Evolutionary conservation across 2,797 vertebrate species (phyloP), one percentile per base, ranked within the genome.

Genomic region (Gambelia wislizenii): DNA sequence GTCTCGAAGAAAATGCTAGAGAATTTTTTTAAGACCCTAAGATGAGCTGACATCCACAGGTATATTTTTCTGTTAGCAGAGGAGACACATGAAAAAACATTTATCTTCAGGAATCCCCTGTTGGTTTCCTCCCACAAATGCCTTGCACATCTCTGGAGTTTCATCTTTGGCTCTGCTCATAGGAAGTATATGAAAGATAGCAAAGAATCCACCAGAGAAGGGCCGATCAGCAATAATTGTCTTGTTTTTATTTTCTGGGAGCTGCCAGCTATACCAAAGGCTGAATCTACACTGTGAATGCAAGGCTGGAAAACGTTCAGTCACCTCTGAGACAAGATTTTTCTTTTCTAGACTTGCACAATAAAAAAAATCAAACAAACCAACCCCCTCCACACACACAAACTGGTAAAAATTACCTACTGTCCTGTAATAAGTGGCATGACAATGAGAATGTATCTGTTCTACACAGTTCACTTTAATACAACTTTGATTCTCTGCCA

Each of bases 111-210:
- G 54, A 89, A 89, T 83, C 70, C 89, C 89, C 89, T 69, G 47
- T 77, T 86, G 89, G 25, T 86, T 86, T 86, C 49, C 70, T 69
- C 36, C 79, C 84, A 77, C 84, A 86, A 86, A 83, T 89, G 59
- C 56, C 56, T 44, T 75, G 77, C 44, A 54, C 78, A 76, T 30
- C 70, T 86, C 59, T 44, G 27, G 78, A 89, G 80, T 86, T 89
- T 86, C 78, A n/a, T 86, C 67, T 22, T 54, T 42, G 33, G 89
- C 70, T 82, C 80, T 69, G 61, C 83, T 79, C 82, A 72, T 25
- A 47, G 76, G 84, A 83, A 83, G 47, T 83, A 80, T 80, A 69
- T 83, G 84, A 89, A 89, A 86, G 78, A 67, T 83, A 69, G 79
- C 56, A 89, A 86, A 69, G 84, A 83, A 75, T 82, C 44, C 59